Evolutionary conservation across 2,113 vertebrate genomes (phyloP).

Genomic region (Phoxinus phoxinus): DNA sequence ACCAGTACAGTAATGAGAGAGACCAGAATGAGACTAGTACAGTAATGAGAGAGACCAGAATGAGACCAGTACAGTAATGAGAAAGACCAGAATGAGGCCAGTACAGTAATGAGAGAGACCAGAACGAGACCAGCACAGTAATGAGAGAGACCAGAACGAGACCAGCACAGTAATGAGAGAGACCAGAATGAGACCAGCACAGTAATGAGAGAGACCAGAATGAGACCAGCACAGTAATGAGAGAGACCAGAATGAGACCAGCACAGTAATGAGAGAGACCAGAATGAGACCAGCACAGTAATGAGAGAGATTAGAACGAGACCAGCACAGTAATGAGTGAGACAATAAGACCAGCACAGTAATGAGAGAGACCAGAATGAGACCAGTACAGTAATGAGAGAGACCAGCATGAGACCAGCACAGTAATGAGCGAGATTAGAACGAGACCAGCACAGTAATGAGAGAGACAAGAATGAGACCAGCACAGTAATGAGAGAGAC

Average conservation of each 20-base stretch:
- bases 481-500: neutral
- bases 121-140: neutral
- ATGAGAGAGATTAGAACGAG: neutral
- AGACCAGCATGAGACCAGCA: neutral
- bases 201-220: neutral
- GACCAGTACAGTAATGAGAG: neutral
- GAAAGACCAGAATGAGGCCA: neutral
- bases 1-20: neutral
- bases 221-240: neutral
- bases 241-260: neutral
- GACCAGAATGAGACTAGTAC: neutral
- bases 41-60: neutral
- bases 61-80: neutral
- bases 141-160: neutral
- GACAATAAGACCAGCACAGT: neutral
- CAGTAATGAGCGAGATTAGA: no score
- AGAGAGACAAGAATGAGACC: neutral
- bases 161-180: neutral
- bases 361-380: neutral
- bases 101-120: neutral
- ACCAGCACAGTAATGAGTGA: neutral
- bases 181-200: neutral
- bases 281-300: neutral
- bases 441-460: no score
- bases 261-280: neutral